Evolutionary conservation across 2,888 invertebrate genomes (phyloP).

Genomic region (Diplazon laetatorius): DNA sequence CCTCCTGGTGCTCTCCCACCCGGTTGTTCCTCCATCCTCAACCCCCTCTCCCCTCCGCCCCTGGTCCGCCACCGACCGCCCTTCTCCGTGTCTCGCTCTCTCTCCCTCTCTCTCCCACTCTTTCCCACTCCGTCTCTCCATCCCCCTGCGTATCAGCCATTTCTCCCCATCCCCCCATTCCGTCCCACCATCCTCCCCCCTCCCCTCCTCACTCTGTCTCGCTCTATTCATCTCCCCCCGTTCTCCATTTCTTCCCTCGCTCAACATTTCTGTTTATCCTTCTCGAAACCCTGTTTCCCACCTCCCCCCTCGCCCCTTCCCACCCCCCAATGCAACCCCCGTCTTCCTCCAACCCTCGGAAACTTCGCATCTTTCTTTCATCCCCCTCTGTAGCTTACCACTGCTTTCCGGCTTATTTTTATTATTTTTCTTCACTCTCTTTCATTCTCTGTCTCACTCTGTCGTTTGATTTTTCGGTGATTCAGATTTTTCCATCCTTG

Average conservation of each 20-base stretch:
- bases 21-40: slow-evolving; percentile 35
- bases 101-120: slow-evolving; percentile 40
- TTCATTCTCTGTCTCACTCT: neutral
- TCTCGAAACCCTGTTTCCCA: slow-evolving; percentile 17
- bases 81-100: slow-evolving; percentile 38
- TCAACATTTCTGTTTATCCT: slow-evolving; percentile 43
- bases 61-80: slow-evolving; percentile 17
- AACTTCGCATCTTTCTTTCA: neutral
- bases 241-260: slow-evolving; percentile 46
- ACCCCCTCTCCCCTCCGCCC: too few species aligned
- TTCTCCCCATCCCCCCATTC: slow-evolving; percentile 8
- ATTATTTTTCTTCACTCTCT: slow-evolving; percentile 9
- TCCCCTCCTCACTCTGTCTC: slow-evolving; percentile 16
- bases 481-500: slow-evolving; percentile 37
- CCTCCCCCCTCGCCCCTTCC: slow-evolving; percentile 24
- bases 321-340: slow-evolving; percentile 17
- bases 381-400: slow-evolving; percentile 1
- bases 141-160: slow-evolving; percentile 24
- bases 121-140: slow-evolving; percentile 37
- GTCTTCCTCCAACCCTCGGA: slow-evolving; percentile 13
- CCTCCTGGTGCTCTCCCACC: slow-evolving; percentile 76
- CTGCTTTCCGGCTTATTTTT: slow-evolving; percentile 11
- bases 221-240: slow-evolving; percentile 29
- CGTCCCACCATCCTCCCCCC: slow-evolving; percentile 18
- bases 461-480: slow-evolving; percentile 17